Conservation (phyloP, 2,888 invertebrate genomes). For the Acheta domesticus region DNA sequence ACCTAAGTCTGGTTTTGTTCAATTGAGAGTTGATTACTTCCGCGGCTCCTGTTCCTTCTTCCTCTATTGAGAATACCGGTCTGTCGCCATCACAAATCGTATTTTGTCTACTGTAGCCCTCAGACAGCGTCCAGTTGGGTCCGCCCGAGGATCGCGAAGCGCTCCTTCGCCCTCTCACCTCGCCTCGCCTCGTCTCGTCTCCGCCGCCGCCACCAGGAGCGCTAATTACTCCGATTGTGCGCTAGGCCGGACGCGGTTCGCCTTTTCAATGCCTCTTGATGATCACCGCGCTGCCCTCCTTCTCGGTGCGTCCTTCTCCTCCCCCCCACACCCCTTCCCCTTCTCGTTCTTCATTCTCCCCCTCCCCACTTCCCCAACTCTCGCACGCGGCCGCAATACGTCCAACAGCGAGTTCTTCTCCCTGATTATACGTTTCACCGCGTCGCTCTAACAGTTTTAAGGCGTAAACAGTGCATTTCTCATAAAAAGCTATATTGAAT, state of each 20-base stretch:
- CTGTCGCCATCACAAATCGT: too few species aligned
- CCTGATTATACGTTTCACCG: not conserved
- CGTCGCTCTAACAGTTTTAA: not conserved
- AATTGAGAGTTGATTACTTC: too few species aligned
- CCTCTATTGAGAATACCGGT: too few species aligned
- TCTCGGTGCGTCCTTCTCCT: not conserved
- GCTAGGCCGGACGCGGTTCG: not conserved
- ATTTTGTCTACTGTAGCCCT: too few species aligned
- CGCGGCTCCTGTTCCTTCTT: too few species aligned
- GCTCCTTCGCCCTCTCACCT: not conserved
- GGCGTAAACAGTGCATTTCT: not conserved
- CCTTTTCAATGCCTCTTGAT: slow-evolving; percentile 18
- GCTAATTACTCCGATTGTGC: slow-evolving; percentile 7
- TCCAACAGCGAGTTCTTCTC: not conserved
- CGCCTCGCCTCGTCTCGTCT: not conserved
- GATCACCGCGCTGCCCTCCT: not conserved
- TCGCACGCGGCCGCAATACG: too few species aligned
- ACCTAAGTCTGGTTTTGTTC: too few species aligned
- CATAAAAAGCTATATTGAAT: not conserved
- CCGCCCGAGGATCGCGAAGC: too few species aligned
- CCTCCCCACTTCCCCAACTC: not conserved
- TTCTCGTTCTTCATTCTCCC: not conserved
- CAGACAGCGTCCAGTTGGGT: too few species aligned
- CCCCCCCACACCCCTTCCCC: too few species aligned
- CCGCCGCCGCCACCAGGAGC: not conserved